phyloP scores from a whole-genome alignment of 2,888 invertebrate genomes.

The Napeogenes inachia region DNA sequence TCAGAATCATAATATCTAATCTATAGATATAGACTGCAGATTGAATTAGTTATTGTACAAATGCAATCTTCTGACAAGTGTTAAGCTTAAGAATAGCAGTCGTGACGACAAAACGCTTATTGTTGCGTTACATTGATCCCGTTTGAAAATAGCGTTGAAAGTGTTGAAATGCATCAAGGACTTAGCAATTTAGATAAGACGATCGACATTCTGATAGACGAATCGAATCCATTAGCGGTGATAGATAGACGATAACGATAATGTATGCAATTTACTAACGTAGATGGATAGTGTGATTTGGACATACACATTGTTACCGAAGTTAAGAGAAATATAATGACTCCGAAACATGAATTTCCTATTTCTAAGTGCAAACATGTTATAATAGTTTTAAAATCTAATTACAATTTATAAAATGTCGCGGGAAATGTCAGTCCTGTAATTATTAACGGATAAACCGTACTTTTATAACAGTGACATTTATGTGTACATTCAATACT shows the following conservation, averaged over 20 bases:
- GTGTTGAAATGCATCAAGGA: conserved; percentile 57
- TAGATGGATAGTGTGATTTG: conserved; percentile 9
- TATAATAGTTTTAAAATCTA: no score
- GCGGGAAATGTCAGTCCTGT: no score
- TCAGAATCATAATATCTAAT: no score
- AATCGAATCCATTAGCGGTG: conserved; percentile 52
- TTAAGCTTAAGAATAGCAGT: conserved; percentile 12
- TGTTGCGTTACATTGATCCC: conserved; percentile 22
- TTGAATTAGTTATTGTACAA: no score
- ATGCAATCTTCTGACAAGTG: conserved; percentile 7
- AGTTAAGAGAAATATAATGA: no score
- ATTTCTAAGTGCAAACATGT: no score
- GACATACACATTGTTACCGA: background rate
- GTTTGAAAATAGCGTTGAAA: conserved; percentile 31
- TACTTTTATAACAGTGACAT: no score
- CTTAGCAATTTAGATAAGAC: conserved; percentile 54
- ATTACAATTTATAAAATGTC: no score
- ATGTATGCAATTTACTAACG: conserved; percentile 28
- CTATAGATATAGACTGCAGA: no score
- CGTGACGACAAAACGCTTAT: conserved; percentile 22
- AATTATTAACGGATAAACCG: no score
- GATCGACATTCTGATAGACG: conserved; percentile 51
- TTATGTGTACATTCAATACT: no score
- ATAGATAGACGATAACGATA: conserved; percentile 38
- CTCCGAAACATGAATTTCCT: no score